A percentile compares a stretch with the other conserved stretches of the same genome.
These are phyloP conservation scores for Loripinus fragilis DNA, from an alignment of 2,888 invertebrate species.

Conservation along the genomic window DNA sequence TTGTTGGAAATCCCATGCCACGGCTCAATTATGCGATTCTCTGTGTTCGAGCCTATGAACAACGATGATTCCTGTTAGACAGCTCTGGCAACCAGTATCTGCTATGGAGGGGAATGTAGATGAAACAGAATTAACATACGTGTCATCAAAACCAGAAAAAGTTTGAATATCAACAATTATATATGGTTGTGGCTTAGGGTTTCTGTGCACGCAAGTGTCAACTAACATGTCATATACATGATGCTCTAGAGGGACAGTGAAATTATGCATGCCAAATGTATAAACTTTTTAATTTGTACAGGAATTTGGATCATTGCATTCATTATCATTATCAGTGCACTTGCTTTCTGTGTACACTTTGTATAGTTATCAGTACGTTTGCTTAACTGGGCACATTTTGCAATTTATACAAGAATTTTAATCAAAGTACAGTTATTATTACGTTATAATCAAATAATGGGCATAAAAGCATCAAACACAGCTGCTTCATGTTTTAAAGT, in stretches of 20 bases:
- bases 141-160: conserved; percentile 35
- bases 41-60: conserved; percentile 54
- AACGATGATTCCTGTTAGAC: conserved; percentile 62
- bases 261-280: background rate
- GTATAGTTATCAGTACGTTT: background rate
- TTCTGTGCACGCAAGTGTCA: conserved; percentile 36
- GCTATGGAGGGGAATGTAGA: conserved; percentile 52
- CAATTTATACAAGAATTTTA: too few relatives aligned
- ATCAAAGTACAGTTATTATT: too few relatives aligned
- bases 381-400: background rate
- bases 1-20: too few relatives aligned
- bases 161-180: conserved; percentile 31
- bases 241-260: conserved; percentile 46
- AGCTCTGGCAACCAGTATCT: conserved; percentile 66
- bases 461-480: conserved; percentile 51
- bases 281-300: conserved; percentile 26
- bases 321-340: too few relatives aligned
- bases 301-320: too few relatives aligned
- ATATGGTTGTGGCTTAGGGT: conserved; percentile 54
- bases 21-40: too few relatives aligned
- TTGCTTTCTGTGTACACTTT: background rate
- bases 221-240: conserved; percentile 52
- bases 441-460: conserved; percentile 13
- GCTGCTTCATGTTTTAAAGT: conserved; percentile 22
- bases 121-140: background rate